phyloP scores from a whole-genome alignment of 2,888 invertebrate species.

The Meteorus cinctellus region DNA sequence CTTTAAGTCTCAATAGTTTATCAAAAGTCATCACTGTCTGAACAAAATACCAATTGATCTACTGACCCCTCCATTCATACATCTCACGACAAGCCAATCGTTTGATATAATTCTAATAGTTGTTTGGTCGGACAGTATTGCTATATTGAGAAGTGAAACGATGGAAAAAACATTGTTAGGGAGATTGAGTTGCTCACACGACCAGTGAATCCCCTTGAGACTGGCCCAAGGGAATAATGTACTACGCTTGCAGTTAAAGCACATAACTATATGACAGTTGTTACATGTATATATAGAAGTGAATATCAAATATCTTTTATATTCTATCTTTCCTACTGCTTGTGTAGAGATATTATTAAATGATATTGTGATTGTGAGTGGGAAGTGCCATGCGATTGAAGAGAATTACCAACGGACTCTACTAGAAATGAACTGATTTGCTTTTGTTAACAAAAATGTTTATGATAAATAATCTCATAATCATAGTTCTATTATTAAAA shows the following conservation, averaged over 20 bases:
- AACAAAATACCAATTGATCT: slow-evolving; percentile 33
- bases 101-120: slow-evolving; percentile 33
- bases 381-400: no score
- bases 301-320: no score
- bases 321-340: no score
- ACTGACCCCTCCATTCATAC: slow-evolving; percentile 51
- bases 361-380: no score
- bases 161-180: slow-evolving; percentile 26
- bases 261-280: neutral
- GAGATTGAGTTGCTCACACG: slow-evolving; percentile 50
- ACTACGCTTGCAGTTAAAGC: slow-evolving; percentile 47
- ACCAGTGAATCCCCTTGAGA: slow-evolving; percentile 50
- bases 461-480: no score
- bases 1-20: slow-evolving; percentile 46
- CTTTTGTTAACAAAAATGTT: no score
- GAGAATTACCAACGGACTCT: no score
- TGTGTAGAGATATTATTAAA: no score
- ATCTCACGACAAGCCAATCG: slow-evolving; percentile 68
- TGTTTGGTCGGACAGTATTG: slow-evolving; percentile 1
- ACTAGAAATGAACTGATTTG: no score
- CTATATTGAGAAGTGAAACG: neutral
- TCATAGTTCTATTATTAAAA: no score
- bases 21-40: slow-evolving; percentile 19
- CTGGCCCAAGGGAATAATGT: slow-evolving; percentile 51
- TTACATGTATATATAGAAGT: slow-evolving; percentile 45